Percentiles rank a stretch among this genome's conserved stretches.
Conservation (phyloP, 53 echinoderm and acorn worm species). For the Hippasteria phrygiana region DNA sequence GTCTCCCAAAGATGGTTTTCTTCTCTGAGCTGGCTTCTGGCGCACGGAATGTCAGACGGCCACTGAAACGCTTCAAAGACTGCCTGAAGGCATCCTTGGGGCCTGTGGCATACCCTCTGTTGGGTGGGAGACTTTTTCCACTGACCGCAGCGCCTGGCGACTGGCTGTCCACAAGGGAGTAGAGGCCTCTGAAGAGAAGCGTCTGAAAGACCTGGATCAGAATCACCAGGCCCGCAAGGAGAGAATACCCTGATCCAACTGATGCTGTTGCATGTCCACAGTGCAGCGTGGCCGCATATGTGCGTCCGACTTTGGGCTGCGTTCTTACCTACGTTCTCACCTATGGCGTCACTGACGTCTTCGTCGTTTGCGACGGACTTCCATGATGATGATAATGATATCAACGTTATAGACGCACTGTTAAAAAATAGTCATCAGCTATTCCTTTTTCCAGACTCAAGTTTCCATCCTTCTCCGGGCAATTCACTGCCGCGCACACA, state of each 20-base stretch:
- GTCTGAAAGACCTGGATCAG: background rate
- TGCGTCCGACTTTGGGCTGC: constrained; percentile 14
- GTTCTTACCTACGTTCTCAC: background rate
- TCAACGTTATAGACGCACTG: too few relatives aligned
- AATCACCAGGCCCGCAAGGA: background rate
- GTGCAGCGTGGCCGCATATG: background rate
- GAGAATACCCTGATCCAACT: background rate
- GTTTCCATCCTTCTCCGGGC: too few relatives aligned
- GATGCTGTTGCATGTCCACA: too few relatives aligned
- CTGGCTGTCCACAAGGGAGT: too few relatives aligned
- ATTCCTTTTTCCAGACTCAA: too few relatives aligned
- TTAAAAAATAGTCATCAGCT: too few relatives aligned
- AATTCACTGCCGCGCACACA: too few relatives aligned
- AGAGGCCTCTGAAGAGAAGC: background rate
- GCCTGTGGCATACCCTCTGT: background rate
- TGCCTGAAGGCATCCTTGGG: background rate
- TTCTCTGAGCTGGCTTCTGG: constrained; percentile 8
- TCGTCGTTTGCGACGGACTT: too few relatives aligned
- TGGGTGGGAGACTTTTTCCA: background rate
- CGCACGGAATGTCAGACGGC: constrained; percentile 5
- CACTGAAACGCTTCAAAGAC: too few relatives aligned
- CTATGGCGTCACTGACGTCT: too few relatives aligned
- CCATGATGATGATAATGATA: too few relatives aligned
- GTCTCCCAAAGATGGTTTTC: background rate
- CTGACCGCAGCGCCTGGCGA: constrained; percentile 12